Base-by-base conservation (phyloP, 2,797 vertebrate genomes). In the Linurgus olivaceus region DNA sequence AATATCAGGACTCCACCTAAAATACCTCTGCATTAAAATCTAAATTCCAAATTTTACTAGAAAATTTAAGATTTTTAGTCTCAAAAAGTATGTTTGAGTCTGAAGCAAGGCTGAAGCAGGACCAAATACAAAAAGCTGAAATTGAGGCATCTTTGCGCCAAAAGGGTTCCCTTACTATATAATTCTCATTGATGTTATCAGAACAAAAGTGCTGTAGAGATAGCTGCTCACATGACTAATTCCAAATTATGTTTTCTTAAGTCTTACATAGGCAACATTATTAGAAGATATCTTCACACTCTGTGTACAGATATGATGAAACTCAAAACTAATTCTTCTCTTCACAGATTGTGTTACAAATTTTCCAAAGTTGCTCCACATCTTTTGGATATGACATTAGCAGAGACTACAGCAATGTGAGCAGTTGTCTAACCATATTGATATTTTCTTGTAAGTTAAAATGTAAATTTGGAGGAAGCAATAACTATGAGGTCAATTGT, bases 171-270 rank as follows among this genome's bases (percentile, higher is more conserved):
- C 66, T 65, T 73, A 17, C 28, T 55, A 3, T 26, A 2, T 16
- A 51, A 28, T 37, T 82, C n/a, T 67, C 57, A 33, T 11, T 35
- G 31, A 63, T 17, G 14, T 31, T 65, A n/a, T 7, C 37, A 33
- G 28, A 59, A 24, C 7, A 5, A 4, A 13, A 0, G 4, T 6
- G 7, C 15, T 35, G 14, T 17, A 9, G n/a, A 63, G 11, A 37
- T 1, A 11, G 7, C 10, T 76, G 31, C 6, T 88, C 7, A 29
- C 23, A 31, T 3, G 11, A 11, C 2, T 26, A 44, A 23, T 33
- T 71, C 20, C 20, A 40, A 44, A 59, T 33, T 3, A n/a, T 17
- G 1, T 15, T 76, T 65, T 55, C 11, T n/a, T 80, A 20, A 37
- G 35, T 14, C 6, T 50, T 33, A 9, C 21, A 42, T 1, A 54